Percentiles rank a stretch among this genome's conserved stretches.
Conservation (phyloP, 2,888 invertebrate species). For the Eupithecia inturbata region DNA sequence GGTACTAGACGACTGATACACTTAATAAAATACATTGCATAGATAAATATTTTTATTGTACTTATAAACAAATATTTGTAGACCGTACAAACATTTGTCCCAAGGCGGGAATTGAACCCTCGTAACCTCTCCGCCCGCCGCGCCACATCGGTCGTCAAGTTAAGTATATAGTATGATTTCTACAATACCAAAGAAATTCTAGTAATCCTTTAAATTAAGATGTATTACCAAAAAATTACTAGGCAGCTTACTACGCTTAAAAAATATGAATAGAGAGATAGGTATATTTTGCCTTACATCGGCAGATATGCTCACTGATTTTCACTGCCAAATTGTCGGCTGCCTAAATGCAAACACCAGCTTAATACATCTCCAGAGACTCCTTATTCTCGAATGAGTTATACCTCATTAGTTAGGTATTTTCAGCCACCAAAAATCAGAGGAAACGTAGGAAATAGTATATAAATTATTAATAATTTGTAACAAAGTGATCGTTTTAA, state of each 20-base stretch:
- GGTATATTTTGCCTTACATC: not conserved
- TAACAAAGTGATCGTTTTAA: too few relatives aligned
- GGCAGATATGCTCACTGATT: slow-evolving; percentile 1
- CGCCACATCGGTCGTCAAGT: too few relatives aligned
- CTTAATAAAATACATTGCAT: too few relatives aligned
- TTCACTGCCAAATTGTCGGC: not conserved
- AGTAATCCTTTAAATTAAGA: not conserved
- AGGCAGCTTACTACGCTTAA: not conserved
- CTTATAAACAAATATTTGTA: too few relatives aligned
- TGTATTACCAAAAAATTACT: not conserved
- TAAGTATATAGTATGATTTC: too few relatives aligned
- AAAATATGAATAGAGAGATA: not conserved
- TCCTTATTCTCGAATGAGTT: not conserved
- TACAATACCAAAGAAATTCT: not conserved
- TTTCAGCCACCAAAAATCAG: not conserved
- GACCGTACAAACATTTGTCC: too few relatives aligned
- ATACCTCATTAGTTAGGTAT: not conserved
- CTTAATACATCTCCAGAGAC: not conserved
- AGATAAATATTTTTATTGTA: too few relatives aligned
- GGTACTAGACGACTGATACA: too few relatives aligned
- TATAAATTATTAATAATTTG: too few relatives aligned
- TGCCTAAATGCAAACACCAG: slow-evolving; percentile 3
- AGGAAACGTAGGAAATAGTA: too few relatives aligned
- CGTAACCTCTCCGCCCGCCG: too few relatives aligned
- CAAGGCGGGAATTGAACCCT: too few relatives aligned